phyloP scores from a whole-genome alignment of 2,113 vertebrate species.

The Cervus canadensis region DNA sequence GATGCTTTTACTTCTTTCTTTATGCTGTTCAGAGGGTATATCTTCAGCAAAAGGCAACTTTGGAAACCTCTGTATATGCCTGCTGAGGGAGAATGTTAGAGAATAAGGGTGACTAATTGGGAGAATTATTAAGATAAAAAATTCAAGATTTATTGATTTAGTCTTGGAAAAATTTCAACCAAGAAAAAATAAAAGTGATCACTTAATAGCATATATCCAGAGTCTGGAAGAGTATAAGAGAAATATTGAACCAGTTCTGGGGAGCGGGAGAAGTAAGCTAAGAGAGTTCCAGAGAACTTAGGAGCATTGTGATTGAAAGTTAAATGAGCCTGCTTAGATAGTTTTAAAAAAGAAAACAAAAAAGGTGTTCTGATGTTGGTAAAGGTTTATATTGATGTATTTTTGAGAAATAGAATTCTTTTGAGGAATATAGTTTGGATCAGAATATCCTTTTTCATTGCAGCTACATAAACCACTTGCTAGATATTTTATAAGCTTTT shows the following conservation, averaged over 20 bases:
- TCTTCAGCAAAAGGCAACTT: slow-evolving; percentile 32
- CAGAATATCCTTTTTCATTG: slow-evolving; percentile 2
- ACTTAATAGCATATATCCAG: background rate
- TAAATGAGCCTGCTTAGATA: background rate
- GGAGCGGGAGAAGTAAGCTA: background rate
- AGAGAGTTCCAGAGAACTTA: background rate
- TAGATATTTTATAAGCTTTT: background rate
- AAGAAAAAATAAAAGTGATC: background rate
- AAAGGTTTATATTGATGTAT: slow-evolving; percentile 10
- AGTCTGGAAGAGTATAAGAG: background rate
- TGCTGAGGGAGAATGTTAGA: background rate
- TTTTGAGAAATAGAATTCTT: slow-evolving; percentile 32
- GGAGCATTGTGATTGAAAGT: background rate
- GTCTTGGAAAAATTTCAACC: background rate
- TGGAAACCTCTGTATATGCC: background rate
- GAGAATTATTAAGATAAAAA: slow-evolving; percentile 24
- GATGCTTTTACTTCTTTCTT: background rate
- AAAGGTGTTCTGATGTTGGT: background rate
- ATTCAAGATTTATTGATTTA: background rate
- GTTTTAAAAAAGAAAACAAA: background rate
- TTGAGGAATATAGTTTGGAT: background rate
- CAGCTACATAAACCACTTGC: background rate
- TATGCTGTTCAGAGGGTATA: background rate
- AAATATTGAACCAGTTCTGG: background rate
- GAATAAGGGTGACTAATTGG: background rate